phyloP scores from a whole-genome alignment of 1,140 invertebrate species.

The Agrypnia vestita region DNA sequence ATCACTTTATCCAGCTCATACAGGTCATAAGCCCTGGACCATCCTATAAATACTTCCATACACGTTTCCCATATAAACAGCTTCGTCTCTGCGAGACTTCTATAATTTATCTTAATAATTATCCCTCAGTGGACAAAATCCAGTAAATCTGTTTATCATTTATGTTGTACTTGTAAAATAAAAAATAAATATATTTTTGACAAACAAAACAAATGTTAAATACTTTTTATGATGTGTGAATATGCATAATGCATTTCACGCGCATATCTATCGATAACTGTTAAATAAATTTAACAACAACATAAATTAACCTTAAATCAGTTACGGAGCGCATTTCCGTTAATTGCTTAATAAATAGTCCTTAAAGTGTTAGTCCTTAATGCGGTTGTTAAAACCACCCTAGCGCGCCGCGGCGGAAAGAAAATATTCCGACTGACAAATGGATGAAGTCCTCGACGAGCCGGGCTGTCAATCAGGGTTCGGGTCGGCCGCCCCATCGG shows the following conservation, averaged over 20 bases:
- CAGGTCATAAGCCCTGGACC: too few relatives aligned
- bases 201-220: neutral
- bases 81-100: too few relatives aligned
- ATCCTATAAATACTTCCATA: too few relatives aligned
- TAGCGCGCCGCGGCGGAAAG: conserved; percentile 35
- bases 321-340: conserved; percentile 8
- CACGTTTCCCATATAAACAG: too few relatives aligned
- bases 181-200: neutral
- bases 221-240: neutral
- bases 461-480: conserved; percentile 51
- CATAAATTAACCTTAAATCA: neutral
- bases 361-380: conserved; percentile 43
- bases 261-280: neutral
- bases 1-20: too few relatives aligned
- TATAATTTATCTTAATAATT: too few relatives aligned
- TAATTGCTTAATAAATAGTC: conserved; percentile 30
- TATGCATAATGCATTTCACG: too few relatives aligned
- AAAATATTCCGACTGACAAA: conserved; percentile 52
- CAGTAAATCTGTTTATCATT: too few relatives aligned
- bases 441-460: conserved; percentile 46
- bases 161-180: too few relatives aligned
- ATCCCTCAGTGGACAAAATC: too few relatives aligned
- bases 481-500: neutral
- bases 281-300: neutral
- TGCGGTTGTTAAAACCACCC: conserved; percentile 51